Percentiles rank a stretch among this genome's conserved stretches.
These are phyloP conservation scores for Adelges cooleyi DNA, from an alignment of 1,140 invertebrate species.

Conservation along the genomic window DNA sequence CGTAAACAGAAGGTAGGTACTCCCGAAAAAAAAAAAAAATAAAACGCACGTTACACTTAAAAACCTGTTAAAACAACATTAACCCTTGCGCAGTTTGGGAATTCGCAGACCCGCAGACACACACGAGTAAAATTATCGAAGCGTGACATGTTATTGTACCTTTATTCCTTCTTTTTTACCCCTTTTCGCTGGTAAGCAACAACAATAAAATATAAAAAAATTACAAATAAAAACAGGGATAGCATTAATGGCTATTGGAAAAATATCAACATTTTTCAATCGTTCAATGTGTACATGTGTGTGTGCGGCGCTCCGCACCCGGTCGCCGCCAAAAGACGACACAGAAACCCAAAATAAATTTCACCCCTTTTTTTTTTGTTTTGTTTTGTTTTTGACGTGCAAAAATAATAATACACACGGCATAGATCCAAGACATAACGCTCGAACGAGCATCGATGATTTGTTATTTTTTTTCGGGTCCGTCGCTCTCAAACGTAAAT, in stretches of 20 bases:
- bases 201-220: not conserved
- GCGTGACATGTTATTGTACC: constrained; percentile 19
- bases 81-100: constrained; percentile 22
- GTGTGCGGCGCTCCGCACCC: not conserved
- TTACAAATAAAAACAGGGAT: not conserved
- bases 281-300: not conserved
- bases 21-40: too few relatives aligned
- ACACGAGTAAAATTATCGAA: constrained; percentile 10
- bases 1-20: not conserved
- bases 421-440: constrained; percentile 14
- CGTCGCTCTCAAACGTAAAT: too few relatives aligned
- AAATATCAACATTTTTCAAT: constrained; percentile 27
- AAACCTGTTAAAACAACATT: constrained; percentile 28
- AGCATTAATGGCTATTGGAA: constrained; percentile 23
- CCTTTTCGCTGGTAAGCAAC: not conserved
- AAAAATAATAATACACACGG: constrained; percentile 8
- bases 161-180: not conserved
- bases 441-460: constrained; percentile 23
- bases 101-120: not conserved
- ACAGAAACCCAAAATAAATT: constrained; percentile 25
- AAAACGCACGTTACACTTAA: constrained; percentile 23
- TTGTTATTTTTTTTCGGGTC: not conserved
- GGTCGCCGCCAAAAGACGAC: constrained; percentile 6
- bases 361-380: constrained; percentile 11
- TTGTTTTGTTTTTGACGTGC: constrained; percentile 19